Evolutionary conservation across 2,797 vertebrate genomes (phyloP).

Genomic region (Oreortyx pictus): DNA sequence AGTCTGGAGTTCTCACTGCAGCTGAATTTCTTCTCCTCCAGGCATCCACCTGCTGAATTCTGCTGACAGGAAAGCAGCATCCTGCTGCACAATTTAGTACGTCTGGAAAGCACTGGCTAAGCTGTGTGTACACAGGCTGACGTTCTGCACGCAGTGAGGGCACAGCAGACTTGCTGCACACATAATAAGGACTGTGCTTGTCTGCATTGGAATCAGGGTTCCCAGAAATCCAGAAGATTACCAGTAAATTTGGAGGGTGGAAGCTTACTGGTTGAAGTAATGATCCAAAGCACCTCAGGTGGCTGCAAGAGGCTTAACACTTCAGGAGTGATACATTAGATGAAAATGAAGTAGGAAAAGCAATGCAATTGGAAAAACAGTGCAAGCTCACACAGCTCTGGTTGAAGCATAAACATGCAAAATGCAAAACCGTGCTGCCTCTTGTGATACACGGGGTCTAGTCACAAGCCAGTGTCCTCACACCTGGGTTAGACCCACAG

Average conservation of each 20-base stretch:
- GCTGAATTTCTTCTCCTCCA: not conserved
- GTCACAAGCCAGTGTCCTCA: not conserved
- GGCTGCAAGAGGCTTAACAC: not conserved
- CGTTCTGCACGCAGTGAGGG: accelerated
- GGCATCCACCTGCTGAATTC: not conserved
- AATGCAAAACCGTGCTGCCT: not conserved
- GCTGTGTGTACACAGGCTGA: not conserved
- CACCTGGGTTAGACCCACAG: not conserved
- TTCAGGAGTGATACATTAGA: accelerated
- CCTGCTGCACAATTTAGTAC: not conserved
- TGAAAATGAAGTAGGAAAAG: not conserved
- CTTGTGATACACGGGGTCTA: not conserved
- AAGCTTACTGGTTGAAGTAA: not conserved
- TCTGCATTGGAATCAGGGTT: not conserved
- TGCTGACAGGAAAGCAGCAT: not conserved
- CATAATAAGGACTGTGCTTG: not conserved
- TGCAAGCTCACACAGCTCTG: not conserved
- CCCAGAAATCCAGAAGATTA: not conserved
- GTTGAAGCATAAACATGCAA: not conserved
- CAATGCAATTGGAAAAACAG: not conserved
- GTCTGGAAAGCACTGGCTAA: not conserved
- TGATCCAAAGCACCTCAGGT: not conserved
- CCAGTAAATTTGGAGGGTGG: not conserved
- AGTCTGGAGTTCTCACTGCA: not conserved
- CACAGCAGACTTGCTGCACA: not conserved